Conservation (phyloP, 2,113 vertebrate species). For the Hippocampus zosterae region DNA sequence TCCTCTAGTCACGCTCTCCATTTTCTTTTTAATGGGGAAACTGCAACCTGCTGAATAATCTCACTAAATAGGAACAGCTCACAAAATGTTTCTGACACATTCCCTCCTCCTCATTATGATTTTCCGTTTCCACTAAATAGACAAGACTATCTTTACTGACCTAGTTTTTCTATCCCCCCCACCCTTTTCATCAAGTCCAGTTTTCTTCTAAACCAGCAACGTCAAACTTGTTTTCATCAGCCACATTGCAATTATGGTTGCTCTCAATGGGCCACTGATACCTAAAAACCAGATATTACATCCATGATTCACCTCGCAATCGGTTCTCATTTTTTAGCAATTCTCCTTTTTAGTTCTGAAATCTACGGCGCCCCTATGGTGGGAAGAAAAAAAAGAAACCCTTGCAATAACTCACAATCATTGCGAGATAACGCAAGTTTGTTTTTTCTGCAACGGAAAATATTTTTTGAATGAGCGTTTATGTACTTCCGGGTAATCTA, state of each 20-base stretch:
- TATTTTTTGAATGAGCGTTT: too few species aligned
- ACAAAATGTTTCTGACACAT: conserved; percentile 50
- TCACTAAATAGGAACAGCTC: conserved; percentile 50
- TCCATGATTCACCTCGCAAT: too few species aligned
- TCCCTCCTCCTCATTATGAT: conserved; percentile 22
- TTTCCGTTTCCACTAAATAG: conserved; percentile 16
- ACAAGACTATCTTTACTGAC: conserved; percentile 1
- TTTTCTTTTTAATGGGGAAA: neutral
- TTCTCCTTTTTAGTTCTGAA: too few species aligned
- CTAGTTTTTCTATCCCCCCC: neutral
- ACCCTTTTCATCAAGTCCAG: conserved; percentile 7
- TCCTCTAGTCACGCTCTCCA: conserved; percentile 8
- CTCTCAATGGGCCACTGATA: neutral
- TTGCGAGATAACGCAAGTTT: too few species aligned
- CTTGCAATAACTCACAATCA: too few species aligned
- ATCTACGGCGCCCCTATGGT: too few species aligned
- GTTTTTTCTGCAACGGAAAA: too few species aligned
- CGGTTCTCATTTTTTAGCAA: too few species aligned
- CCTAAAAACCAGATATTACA: too few species aligned
- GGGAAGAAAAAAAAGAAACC: too few species aligned
- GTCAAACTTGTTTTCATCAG: neutral
- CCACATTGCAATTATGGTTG: neutral
- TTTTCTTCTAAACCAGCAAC: conserved; percentile 16
- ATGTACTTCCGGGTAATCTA: too few species aligned
- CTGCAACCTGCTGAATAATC: conserved; percentile 34